A percentile compares a stretch with the other conserved stretches of the same genome.
These are phyloP conservation scores for Vimba vimba DNA, from an alignment of 2,113 vertebrate genomes.

Conservation along the genomic window DNA sequence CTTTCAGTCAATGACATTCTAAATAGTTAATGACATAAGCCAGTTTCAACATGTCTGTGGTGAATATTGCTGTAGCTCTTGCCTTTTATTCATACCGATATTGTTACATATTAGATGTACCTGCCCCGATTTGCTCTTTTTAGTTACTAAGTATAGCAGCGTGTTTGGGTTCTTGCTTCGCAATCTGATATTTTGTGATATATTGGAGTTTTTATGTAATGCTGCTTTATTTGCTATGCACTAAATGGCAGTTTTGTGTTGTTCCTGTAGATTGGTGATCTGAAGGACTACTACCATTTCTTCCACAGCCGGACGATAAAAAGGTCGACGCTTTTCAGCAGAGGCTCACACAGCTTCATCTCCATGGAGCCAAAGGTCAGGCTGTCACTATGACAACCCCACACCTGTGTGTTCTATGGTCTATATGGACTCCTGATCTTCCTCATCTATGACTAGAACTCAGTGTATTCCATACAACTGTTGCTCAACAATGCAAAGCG, in stretches of 20 bases:
- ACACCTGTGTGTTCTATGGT: constrained; percentile 35
- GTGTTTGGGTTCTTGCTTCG: neutral
- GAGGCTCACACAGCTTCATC: constrained; percentile 97
- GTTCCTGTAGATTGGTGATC: constrained; percentile 88
- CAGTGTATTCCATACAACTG: neutral
- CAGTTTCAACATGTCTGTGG: neutral
- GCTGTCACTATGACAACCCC: constrained; percentile 60
- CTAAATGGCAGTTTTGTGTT: constrained; percentile 32
- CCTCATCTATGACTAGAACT: neutral
- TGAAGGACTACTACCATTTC: constrained; percentile 98
- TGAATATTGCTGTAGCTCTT: neutral
- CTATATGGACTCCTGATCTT: constrained; percentile 23
- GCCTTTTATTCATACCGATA: neutral
- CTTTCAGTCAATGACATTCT: constrained; percentile 22
- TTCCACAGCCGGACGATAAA: constrained; percentile 98
- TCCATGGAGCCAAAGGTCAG: constrained; percentile 99
- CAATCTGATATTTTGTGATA: neutral
- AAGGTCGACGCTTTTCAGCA: constrained; percentile 92
- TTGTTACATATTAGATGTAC: neutral
- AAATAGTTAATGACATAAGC: constrained; percentile 25
- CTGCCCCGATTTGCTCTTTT: neutral
- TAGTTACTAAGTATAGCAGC: neutral
- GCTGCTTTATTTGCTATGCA: neutral
- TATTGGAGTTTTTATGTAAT: neutral
- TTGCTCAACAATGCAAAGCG: neutral